These are phyloP conservation scores for Dorcus hopei DNA, from an alignment of 2,888 invertebrate species.

Conservation along the genomic window DNA sequence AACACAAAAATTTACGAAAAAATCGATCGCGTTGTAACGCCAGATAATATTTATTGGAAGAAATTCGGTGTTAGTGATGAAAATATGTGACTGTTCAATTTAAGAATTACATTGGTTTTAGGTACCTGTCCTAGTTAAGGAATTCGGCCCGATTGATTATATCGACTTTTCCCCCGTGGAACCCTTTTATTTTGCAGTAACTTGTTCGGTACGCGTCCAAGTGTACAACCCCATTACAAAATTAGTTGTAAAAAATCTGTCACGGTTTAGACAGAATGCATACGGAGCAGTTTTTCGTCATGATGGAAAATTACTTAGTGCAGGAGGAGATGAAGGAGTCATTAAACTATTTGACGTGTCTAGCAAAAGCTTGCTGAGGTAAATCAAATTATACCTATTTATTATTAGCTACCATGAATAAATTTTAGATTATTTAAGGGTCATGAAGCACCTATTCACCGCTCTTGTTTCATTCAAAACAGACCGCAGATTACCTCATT, in stretches of 20 bases:
- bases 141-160: conserved; percentile 88
- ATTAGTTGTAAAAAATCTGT: conserved; percentile 75
- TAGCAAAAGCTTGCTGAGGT: conserved; percentile 71
- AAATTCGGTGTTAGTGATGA: conserved; percentile 69
- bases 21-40: conserved; percentile 64
- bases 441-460: conserved; percentile 75
- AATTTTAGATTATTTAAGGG: conserved; percentile 72
- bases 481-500: conserved; percentile 79
- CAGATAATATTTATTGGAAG: conserved; percentile 85
- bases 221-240: conserved; percentile 85
- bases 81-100: not conserved
- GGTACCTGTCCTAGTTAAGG: conserved; percentile 85
- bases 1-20: conserved; percentile 68
- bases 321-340: conserved; percentile 85
- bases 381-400: conserved; percentile 11
- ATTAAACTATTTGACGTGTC: conserved; percentile 87
- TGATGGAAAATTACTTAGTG: conserved; percentile 79
- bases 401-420: not conserved
- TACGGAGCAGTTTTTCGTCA: conserved; percentile 81
- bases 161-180: conserved; percentile 87
- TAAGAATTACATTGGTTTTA: conserved; percentile 41
- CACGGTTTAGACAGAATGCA: conserved; percentile 77
- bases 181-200: conserved; percentile 89
- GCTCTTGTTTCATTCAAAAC: conserved; percentile 77
- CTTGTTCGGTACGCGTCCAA: conserved; percentile 85